These are phyloP conservation scores for Coccyzus lansbergi DNA, from an alignment of 2,797 vertebrate genomes.

Conservation along the genomic window DNA sequence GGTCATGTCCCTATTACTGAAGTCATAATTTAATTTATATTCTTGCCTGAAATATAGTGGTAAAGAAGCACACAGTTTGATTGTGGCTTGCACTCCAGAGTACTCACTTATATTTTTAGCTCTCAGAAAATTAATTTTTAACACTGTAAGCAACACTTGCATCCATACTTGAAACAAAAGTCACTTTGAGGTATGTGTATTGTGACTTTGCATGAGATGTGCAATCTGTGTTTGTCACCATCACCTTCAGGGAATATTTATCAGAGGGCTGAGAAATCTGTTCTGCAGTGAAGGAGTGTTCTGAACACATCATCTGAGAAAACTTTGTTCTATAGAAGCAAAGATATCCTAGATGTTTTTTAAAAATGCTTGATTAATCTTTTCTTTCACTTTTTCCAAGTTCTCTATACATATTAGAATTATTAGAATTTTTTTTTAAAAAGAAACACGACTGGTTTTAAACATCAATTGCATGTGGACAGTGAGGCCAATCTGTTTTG, in stretches of 20 bases:
- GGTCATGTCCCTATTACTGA: background rate
- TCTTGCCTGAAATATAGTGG: background rate
- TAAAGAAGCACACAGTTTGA: background rate
- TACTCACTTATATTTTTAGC: constrained; percentile 39
- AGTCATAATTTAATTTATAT: constrained; percentile 10
- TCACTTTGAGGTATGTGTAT: background rate
- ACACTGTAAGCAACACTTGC: background rate
- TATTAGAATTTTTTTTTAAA: background rate
- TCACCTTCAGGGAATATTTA: constrained; percentile 1
- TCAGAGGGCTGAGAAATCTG: background rate
- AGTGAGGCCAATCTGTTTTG: background rate
- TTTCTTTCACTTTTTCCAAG: background rate
- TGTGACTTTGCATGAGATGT: constrained; percentile 31
- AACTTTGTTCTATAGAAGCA: background rate
- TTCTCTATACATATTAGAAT: background rate
- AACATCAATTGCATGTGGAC: background rate
- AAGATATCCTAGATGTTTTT: background rate
- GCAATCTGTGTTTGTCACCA: constrained; percentile 3
- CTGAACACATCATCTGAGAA: background rate
- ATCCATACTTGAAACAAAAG: constrained; percentile 37
- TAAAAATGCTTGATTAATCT: background rate
- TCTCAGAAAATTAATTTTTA: constrained; percentile 43
- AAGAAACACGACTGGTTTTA: background rate
- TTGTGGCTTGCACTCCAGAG: background rate
- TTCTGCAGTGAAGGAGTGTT: background rate